Percentiles rank a stretch among this genome's conserved stretches.
phyloP scores from a whole-genome alignment of 35 echinoderm and acorn worm genomes.

The Heliocidaris tuberculata region DNA sequence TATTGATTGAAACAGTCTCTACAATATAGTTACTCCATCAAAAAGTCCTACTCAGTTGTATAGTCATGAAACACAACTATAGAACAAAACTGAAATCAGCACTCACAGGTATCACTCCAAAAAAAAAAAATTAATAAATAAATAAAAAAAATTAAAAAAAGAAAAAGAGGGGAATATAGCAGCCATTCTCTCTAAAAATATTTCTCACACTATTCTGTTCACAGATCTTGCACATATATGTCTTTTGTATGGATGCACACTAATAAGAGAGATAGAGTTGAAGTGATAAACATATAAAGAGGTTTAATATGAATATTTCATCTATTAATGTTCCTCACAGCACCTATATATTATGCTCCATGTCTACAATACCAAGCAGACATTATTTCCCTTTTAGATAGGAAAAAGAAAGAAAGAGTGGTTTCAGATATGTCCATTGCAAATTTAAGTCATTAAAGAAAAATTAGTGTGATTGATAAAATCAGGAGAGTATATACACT shows the following conservation, averaged over 20 bases:
- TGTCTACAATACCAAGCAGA: neutral
- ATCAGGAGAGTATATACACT: neutral
- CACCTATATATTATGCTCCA: too few species aligned
- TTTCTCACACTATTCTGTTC: too few species aligned
- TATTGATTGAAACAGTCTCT: conserved; percentile 22
- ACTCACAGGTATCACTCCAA: neutral
- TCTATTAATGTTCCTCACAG: too few species aligned
- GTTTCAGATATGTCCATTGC: neutral
- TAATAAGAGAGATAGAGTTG: too few species aligned
- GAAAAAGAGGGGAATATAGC: too few species aligned
- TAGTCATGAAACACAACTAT: neutral
- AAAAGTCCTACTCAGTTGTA: neutral
- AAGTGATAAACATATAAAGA: too few species aligned
- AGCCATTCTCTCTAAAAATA: too few species aligned
- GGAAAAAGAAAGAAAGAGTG: neutral
- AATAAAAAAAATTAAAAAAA: too few species aligned
- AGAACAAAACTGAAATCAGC: neutral
- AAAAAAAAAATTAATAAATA: neutral
- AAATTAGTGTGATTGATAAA: neutral
- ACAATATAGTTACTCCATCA: neutral
- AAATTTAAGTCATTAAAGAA: neutral
- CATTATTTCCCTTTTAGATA: neutral
- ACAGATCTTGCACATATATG: too few species aligned
- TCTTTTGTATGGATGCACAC: too few species aligned
- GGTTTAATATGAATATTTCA: too few species aligned